phyloP scores from a whole-genome alignment of 2,797 vertebrate species.

The Epinephelus awoara region DNA sequence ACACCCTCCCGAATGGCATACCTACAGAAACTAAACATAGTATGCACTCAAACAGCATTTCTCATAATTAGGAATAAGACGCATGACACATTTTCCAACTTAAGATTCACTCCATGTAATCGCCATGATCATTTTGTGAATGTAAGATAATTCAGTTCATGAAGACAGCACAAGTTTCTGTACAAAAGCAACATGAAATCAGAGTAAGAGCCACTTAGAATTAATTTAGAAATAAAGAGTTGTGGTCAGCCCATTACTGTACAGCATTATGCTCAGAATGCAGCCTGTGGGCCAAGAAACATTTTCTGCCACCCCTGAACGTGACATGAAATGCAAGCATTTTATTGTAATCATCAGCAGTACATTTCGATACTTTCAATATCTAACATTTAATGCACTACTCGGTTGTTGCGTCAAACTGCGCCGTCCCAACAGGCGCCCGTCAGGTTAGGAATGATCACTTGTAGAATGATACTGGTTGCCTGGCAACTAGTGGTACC shows the following conservation, averaged over 20 bases:
- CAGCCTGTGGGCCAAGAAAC: no score
- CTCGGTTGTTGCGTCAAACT: background rate
- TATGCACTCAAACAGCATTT: background rate
- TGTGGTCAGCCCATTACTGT: background rate
- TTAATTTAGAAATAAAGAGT: no score
- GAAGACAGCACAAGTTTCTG: background rate
- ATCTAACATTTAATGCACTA: background rate
- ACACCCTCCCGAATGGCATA: background rate
- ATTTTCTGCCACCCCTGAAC: no score
- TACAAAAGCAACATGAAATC: background rate
- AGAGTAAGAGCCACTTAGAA: background rate
- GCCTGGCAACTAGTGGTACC: no score
- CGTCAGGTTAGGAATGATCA: background rate
- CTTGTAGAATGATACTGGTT: no score
- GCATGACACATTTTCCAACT: background rate
- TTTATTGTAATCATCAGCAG: background rate
- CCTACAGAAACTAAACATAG: conserved; percentile 12
- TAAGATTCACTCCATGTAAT: background rate
- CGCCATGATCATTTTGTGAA: background rate
- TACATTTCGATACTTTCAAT: background rate
- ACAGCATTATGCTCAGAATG: no score
- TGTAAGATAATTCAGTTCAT: background rate
- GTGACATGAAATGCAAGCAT: no score
- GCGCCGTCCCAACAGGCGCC: background rate
- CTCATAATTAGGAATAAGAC: background rate